Evolutionary conservation across 2,797 vertebrate genomes (phyloP), one percentile per base, ranked within the genome.

Genomic region (Sus cebifrons): DNA sequence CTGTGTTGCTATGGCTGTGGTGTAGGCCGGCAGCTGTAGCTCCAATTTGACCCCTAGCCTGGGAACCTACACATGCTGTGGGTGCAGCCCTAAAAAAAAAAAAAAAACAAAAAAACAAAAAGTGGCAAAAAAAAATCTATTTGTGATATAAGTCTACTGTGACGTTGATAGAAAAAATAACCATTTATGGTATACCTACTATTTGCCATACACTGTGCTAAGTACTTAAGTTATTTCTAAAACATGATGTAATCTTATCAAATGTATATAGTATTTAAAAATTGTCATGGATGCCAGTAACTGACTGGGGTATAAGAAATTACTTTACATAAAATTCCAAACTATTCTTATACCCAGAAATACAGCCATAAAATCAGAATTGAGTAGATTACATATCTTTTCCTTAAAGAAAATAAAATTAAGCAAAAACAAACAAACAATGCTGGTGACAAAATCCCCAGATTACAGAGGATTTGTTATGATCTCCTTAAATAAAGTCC

Each of bases 151-250:
- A 20, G 7, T 70, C 25, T 21, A 65, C 1, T 18, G 15, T n/a
- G 23, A 86, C n/a, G 4, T 32, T 89, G 67, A 85, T 86, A 86
- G 74, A 29, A 54, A 54, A 84, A 70, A 21, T 8, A 81, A 14
- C 20, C 11, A 56, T 54, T 60, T 84, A 17, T 32, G 67, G n/a
- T 16, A 2, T 11, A 85, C 6, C 18, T 88, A 32, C 5, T 2
- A 58, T 32, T 2, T 88, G 7, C 10, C 23, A 64, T 54, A 14
- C 3, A 79, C 1, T 54, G 4, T 71, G 21, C 3, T 84, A 54
- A 91, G 23, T 5, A 44, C 90, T 86, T 89, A 67, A 71, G 82
- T 89, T 71, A 44, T 82, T 92, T 83, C 74, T 91, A 77, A 81
- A 54, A 21, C 25, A 75, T 71, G 5, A 60, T 75, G 2, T 17